Percentiles rank a stretch among this genome's conserved stretches.
Evolutionary conservation across 2,888 invertebrate genomes (phyloP).

Genomic region (Ditylenchus weischeri): DNA sequence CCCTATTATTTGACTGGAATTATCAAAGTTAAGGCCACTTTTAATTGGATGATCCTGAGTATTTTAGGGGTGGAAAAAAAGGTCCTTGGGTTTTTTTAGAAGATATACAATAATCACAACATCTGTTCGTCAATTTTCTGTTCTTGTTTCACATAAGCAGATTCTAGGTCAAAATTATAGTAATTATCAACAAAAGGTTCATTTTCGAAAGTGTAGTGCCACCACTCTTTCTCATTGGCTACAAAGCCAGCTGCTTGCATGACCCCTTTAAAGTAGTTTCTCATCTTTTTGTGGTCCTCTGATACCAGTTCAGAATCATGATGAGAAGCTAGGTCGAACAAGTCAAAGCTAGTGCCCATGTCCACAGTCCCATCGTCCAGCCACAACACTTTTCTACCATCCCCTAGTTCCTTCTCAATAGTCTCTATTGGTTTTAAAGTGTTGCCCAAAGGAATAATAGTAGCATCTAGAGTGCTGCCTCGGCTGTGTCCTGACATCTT

Average conservation of each 20-base stretch:
- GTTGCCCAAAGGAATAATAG: background rate
- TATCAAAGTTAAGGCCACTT: no score
- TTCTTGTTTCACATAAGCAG: background rate
- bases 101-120: no score
- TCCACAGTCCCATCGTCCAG: slow-evolving; percentile 8
- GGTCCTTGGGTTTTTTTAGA: no score
- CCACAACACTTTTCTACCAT: slow-evolving; percentile 7
- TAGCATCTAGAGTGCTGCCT: slow-evolving; percentile 10
- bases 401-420: background rate
- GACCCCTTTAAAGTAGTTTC: slow-evolving; percentile 2
- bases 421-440: background rate
- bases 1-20: no score
- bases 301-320: background rate
- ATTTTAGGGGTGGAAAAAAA: no score
- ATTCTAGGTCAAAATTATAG: slow-evolving; percentile 5
- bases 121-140: no score
- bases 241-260: slow-evolving; percentile 6
- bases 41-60: no score
- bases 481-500: background rate
- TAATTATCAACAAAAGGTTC: slow-evolving; percentile 7
- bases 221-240: slow-evolving; percentile 3
- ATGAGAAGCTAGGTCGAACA: slow-evolving; percentile 3
- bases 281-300: background rate
- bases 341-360: slow-evolving; percentile 13
- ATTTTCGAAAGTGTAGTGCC: background rate